These are phyloP conservation scores for Euzetes globulus DNA, from an alignment of 2,888 invertebrate genomes.

Conservation along the genomic window DNA sequence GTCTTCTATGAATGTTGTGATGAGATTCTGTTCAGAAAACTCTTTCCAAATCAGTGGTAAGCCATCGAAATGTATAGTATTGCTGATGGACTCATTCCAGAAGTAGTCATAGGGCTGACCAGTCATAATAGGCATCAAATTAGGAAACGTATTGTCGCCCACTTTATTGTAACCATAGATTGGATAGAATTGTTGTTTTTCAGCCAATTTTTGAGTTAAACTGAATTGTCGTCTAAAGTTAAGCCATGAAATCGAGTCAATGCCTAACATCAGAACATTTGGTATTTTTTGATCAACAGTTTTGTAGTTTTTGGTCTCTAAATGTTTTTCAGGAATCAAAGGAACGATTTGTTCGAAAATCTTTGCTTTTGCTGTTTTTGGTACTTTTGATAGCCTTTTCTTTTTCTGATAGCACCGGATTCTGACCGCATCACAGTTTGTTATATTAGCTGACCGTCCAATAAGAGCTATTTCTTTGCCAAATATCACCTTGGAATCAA, in stretches of 20 bases:
- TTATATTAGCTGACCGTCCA: background rate
- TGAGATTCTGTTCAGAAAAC: constrained; percentile 44
- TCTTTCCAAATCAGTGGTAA: constrained; percentile 47
- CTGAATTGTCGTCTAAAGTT: constrained; percentile 70
- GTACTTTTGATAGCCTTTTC: background rate
- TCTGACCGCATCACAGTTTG: background rate
- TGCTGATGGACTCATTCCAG: constrained; percentile 38
- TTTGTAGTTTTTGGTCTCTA: constrained; percentile 5
- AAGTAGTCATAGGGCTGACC: constrained; percentile 44
- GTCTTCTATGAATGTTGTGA: constrained; percentile 47
- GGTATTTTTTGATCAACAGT: constrained; percentile 44
- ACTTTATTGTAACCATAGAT: constrained; percentile 62
- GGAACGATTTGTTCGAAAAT: constrained; percentile 14
- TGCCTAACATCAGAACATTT: constrained; percentile 69
- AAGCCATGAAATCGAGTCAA: constrained; percentile 74
- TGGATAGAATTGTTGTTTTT: constrained; percentile 57
- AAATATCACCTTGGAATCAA: background rate
- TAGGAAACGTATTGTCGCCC: constrained; percentile 49
- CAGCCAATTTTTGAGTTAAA: constrained; percentile 59
- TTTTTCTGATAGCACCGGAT: constrained; percentile 15
- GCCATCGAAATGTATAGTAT: constrained; percentile 43
- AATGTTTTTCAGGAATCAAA: constrained; percentile 18
- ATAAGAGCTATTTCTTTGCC: background rate
- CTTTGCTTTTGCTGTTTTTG: background rate
- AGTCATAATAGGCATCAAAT: constrained; percentile 45